Evolutionary conservation across 1,140 invertebrate genomes (phyloP), one percentile per base, ranked within the genome.

Genomic region (Onthophagus taurus): DNA sequence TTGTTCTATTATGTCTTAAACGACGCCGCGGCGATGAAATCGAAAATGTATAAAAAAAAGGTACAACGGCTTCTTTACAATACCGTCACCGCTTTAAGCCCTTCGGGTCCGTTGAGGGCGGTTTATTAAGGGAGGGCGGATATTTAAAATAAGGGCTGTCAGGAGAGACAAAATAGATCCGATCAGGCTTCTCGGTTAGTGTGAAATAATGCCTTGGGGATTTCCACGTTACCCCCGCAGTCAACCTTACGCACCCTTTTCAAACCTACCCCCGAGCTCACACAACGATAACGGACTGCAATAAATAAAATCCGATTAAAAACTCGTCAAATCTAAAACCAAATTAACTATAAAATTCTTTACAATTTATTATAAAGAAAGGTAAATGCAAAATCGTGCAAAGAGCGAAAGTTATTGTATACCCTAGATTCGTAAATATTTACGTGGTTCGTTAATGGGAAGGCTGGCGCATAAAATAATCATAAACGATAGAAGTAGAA

Each of bases 161-260:
- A 44, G 34, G 31, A 48, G 41, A 48, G 41, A 19, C 35, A 48
- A 48, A 48, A 46, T 49, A 52, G 44, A 47, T 52, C 46, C 44
- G 50, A 52, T 52, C 50, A 52, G 45, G 43, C 49, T 37, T 52
- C 39, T 39, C 42, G 43, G 50, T 52, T 52, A 52, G 50, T 52
- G 50, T 52, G 50, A 52, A 52, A 52, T 45, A 52, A 52, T 48
- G 47, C 50, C 50, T 47, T 30, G 33, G 50, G 50, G 50, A 39
- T 39, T 45, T n/a, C n/a, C n/a, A n/a, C n/a, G n/a, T n/a, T n/a
- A n/a, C n/a, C n/a, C n/a, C n/a, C n/a, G n/a, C n/a, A n/a, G n/a
- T n/a, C n/a, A n/a, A n/a, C n/a, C n/a, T n/a, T n/a, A n/a, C n/a
- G n/a, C n/a, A n/a, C n/a, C n/a, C n/a, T n/a, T n/a, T n/a, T n/a